Conservation (phyloP, 30 jellyfish, hydroid and myxozoan genomes). For the Pelagia noctiluca region DNA sequence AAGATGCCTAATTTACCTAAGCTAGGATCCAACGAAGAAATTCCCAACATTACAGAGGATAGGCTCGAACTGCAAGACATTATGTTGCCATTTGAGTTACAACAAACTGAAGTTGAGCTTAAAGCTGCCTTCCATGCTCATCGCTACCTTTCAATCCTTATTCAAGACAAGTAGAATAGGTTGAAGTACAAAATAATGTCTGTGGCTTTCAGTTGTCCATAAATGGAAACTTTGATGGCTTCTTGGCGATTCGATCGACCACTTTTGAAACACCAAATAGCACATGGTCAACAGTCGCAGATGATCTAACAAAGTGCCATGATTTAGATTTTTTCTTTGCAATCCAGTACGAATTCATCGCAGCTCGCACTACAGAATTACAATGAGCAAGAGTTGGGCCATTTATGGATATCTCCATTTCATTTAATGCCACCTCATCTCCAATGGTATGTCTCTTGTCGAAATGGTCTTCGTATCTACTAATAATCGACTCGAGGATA, state of each 20-base stretch:
- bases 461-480: slow-evolving; percentile 5
- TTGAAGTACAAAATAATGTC: too few relatives aligned
- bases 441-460: not conserved
- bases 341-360: slow-evolving; percentile 10
- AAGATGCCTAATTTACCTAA: too few relatives aligned
- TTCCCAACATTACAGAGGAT: too few relatives aligned
- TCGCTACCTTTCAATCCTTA: too few relatives aligned
- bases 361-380: not conserved
- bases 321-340: not conserved
- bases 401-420: not conserved
- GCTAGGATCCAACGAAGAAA: too few relatives aligned
- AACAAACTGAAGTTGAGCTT: too few relatives aligned
- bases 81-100: too few relatives aligned
- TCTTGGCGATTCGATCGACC: not conserved
- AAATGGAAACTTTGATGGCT: not conserved
- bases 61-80: too few relatives aligned
- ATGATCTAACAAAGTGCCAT: slow-evolving; percentile 18
- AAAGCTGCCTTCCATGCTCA: too few relatives aligned
- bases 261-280: not conserved
- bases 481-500: slow-evolving; percentile 9
- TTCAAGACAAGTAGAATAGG: too few relatives aligned
- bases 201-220: not conserved
- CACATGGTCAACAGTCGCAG: slow-evolving; percentile 8
- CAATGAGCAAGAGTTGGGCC: slow-evolving; percentile 14
- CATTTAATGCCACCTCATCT: not conserved